These are phyloP conservation scores for Zaprionus capensis DNA, from an alignment of 1,140 invertebrate genomes.

Conservation along the genomic window DNA sequence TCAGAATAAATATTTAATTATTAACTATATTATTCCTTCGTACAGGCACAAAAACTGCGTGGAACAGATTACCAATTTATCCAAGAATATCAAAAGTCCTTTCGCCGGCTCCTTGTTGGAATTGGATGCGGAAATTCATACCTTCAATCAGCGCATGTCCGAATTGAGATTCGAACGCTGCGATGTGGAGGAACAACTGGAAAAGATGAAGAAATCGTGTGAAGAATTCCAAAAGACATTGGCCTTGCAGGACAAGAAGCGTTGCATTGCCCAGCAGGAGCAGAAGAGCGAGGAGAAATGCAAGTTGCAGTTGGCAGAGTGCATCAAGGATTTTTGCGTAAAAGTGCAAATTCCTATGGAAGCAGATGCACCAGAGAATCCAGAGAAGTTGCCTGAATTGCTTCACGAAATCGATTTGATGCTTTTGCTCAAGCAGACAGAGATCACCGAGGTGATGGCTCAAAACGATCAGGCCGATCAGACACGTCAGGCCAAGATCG, in stretches of 20 bases:
- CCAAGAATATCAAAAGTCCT: conserved; percentile 63
- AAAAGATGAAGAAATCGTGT: conserved; percentile 84
- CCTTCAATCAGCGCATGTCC: conserved; percentile 75
- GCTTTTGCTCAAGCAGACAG: conserved; percentile 64
- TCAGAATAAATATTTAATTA: background rate
- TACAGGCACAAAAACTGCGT: conserved; percentile 73
- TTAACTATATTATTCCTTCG: background rate
- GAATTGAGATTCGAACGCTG: conserved; percentile 84
- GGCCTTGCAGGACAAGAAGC: conserved; percentile 60
- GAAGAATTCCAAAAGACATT: conserved; percentile 85
- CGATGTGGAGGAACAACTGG: conserved; percentile 78
- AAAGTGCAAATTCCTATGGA: conserved; percentile 57
- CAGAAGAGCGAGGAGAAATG: conserved; percentile 65
- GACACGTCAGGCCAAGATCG: conserved; percentile 84
- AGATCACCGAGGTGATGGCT: conserved; percentile 58
- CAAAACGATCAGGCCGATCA: conserved; percentile 82
- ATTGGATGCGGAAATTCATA: conserved; percentile 86
- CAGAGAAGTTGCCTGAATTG: conserved; percentile 27
- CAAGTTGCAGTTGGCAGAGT: conserved; percentile 53
- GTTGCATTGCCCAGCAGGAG: conserved; percentile 57
- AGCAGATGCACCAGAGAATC: conserved; percentile 30
- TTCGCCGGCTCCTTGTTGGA: conserved; percentile 78
- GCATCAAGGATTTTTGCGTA: conserved; percentile 64
- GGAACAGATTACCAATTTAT: conserved; percentile 67
- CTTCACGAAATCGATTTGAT: conserved; percentile 64